Evolutionary conservation across 2,797 vertebrate species (phyloP), one percentile per base, ranked within the genome.

Genomic region (Borostomias antarcticus): DNA sequence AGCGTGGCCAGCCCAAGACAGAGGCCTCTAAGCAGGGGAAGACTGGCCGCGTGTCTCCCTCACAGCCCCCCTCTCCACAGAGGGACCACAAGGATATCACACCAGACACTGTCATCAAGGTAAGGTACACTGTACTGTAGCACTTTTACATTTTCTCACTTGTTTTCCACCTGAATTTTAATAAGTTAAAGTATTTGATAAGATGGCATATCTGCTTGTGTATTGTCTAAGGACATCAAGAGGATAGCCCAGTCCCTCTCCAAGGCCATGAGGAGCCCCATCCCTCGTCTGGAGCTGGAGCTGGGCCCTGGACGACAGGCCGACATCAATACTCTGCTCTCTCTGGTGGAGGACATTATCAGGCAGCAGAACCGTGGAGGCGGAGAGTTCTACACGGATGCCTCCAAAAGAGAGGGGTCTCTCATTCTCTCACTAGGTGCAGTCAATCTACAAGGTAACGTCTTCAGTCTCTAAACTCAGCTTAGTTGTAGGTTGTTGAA

Each of bases 101-200:
- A 13, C 85, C 94, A 19, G 95, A 96, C 29, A 89, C 92, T n/a
- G 93, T 98, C 68, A 93, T 91, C 68, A 95, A 98, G 93, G 97
- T 91, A 72, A 72, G 62, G 50, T 23, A 11, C 7, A 7, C n/a
- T 51, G 23, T 9, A 51, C 21, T n/a, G n/a, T n/a, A n/a, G n/a
- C n/a, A n/a, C n/a, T n/a, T n/a, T n/a, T n/a, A n/a, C 6, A 25
- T 25, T 51, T 1, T 13, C 2, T 51, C 48, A 21, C 26, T 13
- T 15, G 10, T 21, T 9, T 28, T 11, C 29, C 52, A 15, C n/a
- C 25, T 15, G 48, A 51, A 51, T 25, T 7, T 37, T 37, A 37
- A n/a, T n/a, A n/a, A 37, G 13, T 37, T 37, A 37, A 80, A 60
- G 25, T 26, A 1, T 3, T 53, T 75, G 2, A 61, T 52, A 1